Conservation (phyloP, 2,113 vertebrate genomes). For the Callaeas wilsoni region DNA sequence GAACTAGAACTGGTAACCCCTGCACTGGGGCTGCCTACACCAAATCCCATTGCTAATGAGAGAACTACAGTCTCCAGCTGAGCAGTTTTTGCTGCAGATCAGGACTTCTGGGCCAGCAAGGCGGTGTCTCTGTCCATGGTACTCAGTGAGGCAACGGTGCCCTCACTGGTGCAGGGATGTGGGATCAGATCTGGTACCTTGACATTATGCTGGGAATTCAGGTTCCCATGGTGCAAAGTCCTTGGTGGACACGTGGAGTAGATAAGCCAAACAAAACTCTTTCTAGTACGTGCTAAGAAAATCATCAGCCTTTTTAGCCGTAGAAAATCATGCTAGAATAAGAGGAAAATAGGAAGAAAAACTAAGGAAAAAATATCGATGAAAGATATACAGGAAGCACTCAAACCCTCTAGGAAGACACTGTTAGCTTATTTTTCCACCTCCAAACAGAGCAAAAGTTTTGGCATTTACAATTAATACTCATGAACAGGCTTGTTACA, state of each 20-base stretch:
- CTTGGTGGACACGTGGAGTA: neutral
- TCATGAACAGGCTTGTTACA: neutral
- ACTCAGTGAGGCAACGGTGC: accelerated
- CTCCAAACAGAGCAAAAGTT: neutral
- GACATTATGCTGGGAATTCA: accelerated
- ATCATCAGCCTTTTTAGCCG: neutral
- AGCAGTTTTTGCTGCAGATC: neutral
- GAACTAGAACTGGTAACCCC: neutral
- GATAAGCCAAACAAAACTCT: neutral
- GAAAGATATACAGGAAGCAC: neutral
- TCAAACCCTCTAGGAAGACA: neutral
- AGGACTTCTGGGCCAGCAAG: neutral
- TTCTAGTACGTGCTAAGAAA: neutral
- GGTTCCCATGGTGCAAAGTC: neutral
- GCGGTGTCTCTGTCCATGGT: conserved; percentile 38
- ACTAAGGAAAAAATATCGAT: neutral
- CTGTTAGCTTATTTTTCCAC: neutral
- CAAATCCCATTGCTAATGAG: neutral
- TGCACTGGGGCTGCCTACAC: neutral
- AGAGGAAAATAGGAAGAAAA: neutral
- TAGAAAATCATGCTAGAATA: neutral
- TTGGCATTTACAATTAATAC: neutral
- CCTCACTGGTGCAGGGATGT: accelerated
- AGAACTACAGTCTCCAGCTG: neutral
- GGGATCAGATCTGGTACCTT: accelerated